Base-by-base conservation (phyloP, 2,113 vertebrate genomes). In the Phasianus colchicus region DNA sequence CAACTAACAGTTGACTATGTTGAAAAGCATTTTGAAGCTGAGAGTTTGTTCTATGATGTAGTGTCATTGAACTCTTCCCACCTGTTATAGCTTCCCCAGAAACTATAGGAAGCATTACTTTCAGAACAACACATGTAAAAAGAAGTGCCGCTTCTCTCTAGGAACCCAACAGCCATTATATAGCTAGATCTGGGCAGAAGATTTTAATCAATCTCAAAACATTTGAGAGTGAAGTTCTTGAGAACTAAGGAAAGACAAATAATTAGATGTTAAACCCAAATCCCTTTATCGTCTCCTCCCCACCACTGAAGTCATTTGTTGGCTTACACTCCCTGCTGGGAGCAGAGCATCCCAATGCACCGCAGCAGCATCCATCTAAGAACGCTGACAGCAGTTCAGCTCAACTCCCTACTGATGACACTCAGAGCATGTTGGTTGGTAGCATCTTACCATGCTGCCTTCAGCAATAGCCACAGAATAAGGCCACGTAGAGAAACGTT, bases 381-480 rank as follows among this genome's bases (percentile, higher is more conserved):
- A 69, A 54, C 17, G 32, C 54, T 69, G 61, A 40, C 40, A 88
- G 83, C 50, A 55, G 13, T 8, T 63, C 6, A 72, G 13, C 5
- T 83, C 21, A 5, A 13, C 30, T 52, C 69, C 12, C 38, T 40
- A 0, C 20, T 3, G n/a, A 18, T 34, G 40, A 50, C 72, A 82
- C 43, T 32, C 0, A 0, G 40, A 61, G 43, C 8, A 72, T 40
- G 13, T 22, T 20, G n/a, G 7, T 24, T 43, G 3, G 1, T 22
- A 50, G 57, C 7, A 11, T 43, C 18, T 89, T 65, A 64, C 27
- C 60, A 70, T 24, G 24, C 40, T 10, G 20, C 15, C 58, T 74
- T 45, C 19, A 32, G 45, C 27, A 40, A 34, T 6, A 8, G 24
- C 14, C 20, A 73, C 0, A 11, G 73, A 22, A 67, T 21, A 58